Evolutionary conservation across 53 echinoderm and acorn worm species (phyloP).

Genomic region (Paelopatides confundens): DNA sequence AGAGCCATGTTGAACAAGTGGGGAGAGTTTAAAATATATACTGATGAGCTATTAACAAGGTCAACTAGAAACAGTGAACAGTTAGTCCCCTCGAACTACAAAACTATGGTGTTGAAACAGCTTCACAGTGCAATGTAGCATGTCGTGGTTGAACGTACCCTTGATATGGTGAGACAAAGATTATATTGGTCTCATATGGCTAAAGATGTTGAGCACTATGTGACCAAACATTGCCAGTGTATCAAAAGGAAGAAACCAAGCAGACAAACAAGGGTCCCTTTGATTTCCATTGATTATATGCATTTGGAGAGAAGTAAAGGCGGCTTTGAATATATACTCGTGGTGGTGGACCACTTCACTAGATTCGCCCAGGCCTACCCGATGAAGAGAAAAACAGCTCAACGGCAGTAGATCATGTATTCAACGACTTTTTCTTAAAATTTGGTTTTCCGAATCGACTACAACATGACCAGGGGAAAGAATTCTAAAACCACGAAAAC

Average conservation of each 20-base stretch:
- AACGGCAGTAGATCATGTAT: constrained; percentile 54
- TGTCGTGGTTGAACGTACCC: not conserved
- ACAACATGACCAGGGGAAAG: constrained; percentile 69
- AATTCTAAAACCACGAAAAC: constrained; percentile 65
- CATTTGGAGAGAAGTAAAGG: constrained; percentile 62
- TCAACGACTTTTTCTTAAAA: constrained; percentile 44
- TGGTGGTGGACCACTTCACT: constrained; percentile 68
- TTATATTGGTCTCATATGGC: not conserved
- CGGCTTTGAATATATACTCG: constrained; percentile 69
- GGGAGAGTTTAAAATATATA: too few species aligned
- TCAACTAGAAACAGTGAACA: too few species aligned
- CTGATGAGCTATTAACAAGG: too few species aligned
- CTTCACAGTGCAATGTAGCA: too few species aligned
- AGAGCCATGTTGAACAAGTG: too few species aligned
- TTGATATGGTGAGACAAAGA: not conserved
- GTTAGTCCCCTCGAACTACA: too few species aligned
- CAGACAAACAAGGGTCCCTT: not conserved
- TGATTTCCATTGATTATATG: constrained; percentile 63
- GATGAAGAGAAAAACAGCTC: constrained; percentile 48
- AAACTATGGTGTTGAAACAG: too few species aligned
- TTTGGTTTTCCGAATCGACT: constrained; percentile 60
- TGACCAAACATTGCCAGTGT: not conserved
- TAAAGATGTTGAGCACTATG: not conserved
- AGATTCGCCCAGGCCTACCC: constrained; percentile 69
- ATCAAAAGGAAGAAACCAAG: not conserved